These are phyloP conservation scores for Eolophus roseicapilla DNA, from an alignment of 2,113 vertebrate species.

Conservation along the genomic window DNA sequence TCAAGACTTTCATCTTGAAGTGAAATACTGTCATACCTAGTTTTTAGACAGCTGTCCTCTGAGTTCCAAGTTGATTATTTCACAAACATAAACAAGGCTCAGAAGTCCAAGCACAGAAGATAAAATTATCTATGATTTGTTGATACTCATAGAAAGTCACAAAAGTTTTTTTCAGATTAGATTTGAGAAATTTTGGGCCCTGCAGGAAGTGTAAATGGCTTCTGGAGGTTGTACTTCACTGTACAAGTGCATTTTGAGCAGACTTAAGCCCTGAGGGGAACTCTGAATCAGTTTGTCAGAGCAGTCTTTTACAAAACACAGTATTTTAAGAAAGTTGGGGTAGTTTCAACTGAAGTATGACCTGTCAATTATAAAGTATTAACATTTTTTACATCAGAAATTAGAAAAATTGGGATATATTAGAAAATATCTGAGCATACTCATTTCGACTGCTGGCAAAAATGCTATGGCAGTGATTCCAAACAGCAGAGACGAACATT, in stretches of 20 bases:
- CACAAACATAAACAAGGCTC: not conserved
- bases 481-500: not conserved
- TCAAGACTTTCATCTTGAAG: not conserved
- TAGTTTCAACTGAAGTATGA: not conserved
- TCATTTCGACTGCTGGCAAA: not conserved
- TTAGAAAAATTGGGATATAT: not conserved
- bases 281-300: not conserved
- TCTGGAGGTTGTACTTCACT: not conserved
- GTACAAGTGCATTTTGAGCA: not conserved
- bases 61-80: not conserved
- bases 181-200: not conserved
- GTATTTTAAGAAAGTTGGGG: not conserved
- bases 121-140: not conserved
- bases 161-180: not conserved
- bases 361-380: not conserved
- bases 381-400: not conserved
- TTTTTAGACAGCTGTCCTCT: not conserved
- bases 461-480: not conserved
- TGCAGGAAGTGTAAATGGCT: not conserved
- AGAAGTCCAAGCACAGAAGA: not conserved
- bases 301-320: not conserved
- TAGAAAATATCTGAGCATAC: not conserved
- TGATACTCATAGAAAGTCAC: not conserved
- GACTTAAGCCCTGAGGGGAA: not conserved
- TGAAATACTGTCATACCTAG: not conserved